These are phyloP conservation scores for Porites divaricata DNA, from an alignment of 92 coral and sea anemone species.

Conservation along the genomic window DNA sequence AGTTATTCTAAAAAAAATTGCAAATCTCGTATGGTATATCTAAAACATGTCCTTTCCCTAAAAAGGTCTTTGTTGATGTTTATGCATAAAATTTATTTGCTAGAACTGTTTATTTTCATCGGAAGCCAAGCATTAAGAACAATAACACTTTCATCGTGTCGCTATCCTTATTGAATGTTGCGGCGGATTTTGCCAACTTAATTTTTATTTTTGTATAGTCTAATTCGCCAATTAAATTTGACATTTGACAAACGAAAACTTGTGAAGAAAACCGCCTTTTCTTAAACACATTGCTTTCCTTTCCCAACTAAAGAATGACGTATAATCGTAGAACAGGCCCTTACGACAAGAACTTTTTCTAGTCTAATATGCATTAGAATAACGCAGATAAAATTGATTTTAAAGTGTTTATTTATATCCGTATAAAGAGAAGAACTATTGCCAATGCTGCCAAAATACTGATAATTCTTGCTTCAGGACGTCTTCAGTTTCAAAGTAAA, in stretches of 20 bases:
- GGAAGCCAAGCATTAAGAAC: slow-evolving; percentile 34
- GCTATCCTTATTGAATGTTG: not conserved
- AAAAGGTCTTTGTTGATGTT: not conserved
- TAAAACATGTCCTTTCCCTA: not conserved
- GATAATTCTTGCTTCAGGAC: no score
- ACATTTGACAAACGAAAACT: not conserved
- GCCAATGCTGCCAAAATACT: no score
- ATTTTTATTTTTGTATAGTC: not conserved
- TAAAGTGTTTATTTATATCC: not conserved
- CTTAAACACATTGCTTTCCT: not conserved
- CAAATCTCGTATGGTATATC: no score
- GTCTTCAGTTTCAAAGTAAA: no score
- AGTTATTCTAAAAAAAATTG: no score
- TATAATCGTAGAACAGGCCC: not conserved
- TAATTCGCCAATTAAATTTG: not conserved
- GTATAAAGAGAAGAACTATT: no score
- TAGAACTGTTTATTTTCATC: slow-evolving; percentile 5
- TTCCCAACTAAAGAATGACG: slow-evolving; percentile 1
- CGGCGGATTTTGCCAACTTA: not conserved
- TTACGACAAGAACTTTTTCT: slow-evolving; percentile 35
- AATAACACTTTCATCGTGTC: no score
- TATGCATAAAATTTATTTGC: not conserved
- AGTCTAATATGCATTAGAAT: slow-evolving; percentile 29
- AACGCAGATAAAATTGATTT: slow-evolving; percentile 1
- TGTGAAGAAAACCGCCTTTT: not conserved